Base-by-base conservation (phyloP, 2,113 vertebrate species). In the Mesocricetus auratus region DNA sequence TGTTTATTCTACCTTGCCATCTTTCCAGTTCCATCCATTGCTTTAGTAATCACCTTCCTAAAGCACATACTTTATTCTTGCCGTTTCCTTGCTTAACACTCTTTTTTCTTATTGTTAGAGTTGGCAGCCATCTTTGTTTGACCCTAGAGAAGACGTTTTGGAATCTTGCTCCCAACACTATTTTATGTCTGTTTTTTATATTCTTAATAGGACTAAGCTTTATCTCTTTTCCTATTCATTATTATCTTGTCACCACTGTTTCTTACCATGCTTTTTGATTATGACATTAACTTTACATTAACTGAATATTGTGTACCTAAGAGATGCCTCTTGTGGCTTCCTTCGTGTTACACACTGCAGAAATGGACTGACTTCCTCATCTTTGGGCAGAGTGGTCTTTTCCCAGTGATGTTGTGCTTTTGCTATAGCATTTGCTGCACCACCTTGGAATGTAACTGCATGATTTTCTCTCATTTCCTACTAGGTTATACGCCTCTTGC, bases 11-110 rank as follows among this genome's bases (percentile, higher is more conserved):
- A 31, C 3, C 85, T 88, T 89, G 68, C 36, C 66, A 47, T 87
- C 42, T 92, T 50, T 81, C 10, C 13, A 47, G 90, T 83, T 90
- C 22, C 56, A 39, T 56, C 60, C 24, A 87, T 58, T 97, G 94
- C n/a, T n/a, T 39, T 47, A 86, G 91, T 93, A 47, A 86, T 95
- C 93, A 60, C 31, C 42, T 90, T 94, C 21, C 68, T 58, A 87
- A 69, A 81, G 42, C 10, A 81, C 19, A 79, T 47, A 26, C 0
- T 79, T 93, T 89, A 15, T 62, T 96, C 19, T 45, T 81, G 79
- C 89, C 50, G 60, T 6, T 53, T 93, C 45, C 47, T 29, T 87
- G 31, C 31, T 92, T 81, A 73, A 87, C 92, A 45, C 16, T 75
- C 50, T 53, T 53, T 12, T 82, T 94, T 91, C 50, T 94, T 58